Evolutionary conservation across 2,888 invertebrate genomes (phyloP), one percentile per base, ranked within the genome.

Genomic region (Gymnocheta viridis): DNA sequence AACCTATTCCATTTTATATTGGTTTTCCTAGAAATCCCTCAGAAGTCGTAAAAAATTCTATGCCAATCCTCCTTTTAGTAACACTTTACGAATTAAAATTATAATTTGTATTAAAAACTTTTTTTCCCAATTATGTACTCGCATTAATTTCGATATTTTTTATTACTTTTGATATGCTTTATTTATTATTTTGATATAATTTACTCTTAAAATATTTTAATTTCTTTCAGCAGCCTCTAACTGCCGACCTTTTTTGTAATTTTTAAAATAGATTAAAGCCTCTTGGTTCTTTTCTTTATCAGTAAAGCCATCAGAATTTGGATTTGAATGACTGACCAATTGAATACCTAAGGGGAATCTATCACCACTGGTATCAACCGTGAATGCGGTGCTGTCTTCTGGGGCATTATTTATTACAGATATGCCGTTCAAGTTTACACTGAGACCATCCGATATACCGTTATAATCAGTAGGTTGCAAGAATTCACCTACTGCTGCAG

Each of bases 211-310:
- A 19, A 4, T 6, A 24, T 4, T 47, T 49, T 49, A 17, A 2
- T 10, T 27, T 14, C n/a, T 0, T 47, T 72, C 6, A 19, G 1
- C 14, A 19, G 29, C 19, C 12, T 10, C 7, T 3, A 76, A 6
- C 29, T 60, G 12, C 24, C 82, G 58, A 3, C 81, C 80, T 12
- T 44, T 76, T 41, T 81, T 80, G 0, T n/a, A 47, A 62, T 72
- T 81, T 38, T 35, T 77, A n/a, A 81, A 62, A 49, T 73, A 84
- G 5, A 84, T 47, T 12, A 84, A 32, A 32, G 84, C 81, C 6
- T 77, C 81, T 56, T 81, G 84, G 0, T 72, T 44, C 10, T 41
- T 54, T 0, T 60, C 2, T 9, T 64, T 84, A 9, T 62, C 47
- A 2, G 6, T n/a, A 1, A 22, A 4, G 3, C 0, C 27, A 17